A percentile compares a stretch with the other conserved stretches of the same genome.
These are phyloP conservation scores for Urosaurus nigricauda DNA, from an alignment of 2,797 vertebrate species.

Conservation along the genomic window DNA sequence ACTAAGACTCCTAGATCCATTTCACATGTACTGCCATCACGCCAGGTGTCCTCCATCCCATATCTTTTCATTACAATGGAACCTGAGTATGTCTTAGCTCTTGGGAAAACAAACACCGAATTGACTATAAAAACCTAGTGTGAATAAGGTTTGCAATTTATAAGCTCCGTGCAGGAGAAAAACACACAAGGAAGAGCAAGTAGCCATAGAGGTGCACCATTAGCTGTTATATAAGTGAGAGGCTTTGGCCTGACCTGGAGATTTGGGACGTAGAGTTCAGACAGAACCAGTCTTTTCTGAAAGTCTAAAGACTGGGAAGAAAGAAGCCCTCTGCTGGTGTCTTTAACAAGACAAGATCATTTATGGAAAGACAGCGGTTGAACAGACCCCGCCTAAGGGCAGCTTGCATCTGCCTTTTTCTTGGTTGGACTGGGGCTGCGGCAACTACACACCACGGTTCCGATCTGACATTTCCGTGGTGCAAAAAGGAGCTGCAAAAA, in stretches of 20 bases:
- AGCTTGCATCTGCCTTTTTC: too few species aligned
- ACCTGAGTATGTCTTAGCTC: not conserved
- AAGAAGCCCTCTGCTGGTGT: conserved; percentile 24
- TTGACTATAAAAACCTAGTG: not conserved
- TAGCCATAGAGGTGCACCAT: not conserved
- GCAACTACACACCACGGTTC: too few species aligned
- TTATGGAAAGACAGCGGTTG: too few species aligned
- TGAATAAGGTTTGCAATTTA: not conserved
- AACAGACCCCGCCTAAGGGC: too few species aligned
- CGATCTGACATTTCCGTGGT: too few species aligned
- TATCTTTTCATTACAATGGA: not conserved
- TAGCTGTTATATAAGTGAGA: not conserved
- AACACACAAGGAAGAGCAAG: not conserved
- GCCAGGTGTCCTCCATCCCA: too few species aligned
- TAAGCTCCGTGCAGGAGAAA: not conserved
- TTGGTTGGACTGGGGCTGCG: too few species aligned
- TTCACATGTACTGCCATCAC: too few species aligned
- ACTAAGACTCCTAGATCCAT: too few species aligned
- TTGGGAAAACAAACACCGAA: not conserved
- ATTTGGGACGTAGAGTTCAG: not conserved
- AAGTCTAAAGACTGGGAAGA: not conserved
- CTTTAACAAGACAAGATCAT: not conserved
- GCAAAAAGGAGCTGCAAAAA: too few species aligned
- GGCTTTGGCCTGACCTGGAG: not conserved
- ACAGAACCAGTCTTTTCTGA: not conserved